Evolutionary conservation across 2,888 invertebrate species (phyloP), one percentile per base, ranked within the genome.

Genomic region (Cosmia pyralina): DNA sequence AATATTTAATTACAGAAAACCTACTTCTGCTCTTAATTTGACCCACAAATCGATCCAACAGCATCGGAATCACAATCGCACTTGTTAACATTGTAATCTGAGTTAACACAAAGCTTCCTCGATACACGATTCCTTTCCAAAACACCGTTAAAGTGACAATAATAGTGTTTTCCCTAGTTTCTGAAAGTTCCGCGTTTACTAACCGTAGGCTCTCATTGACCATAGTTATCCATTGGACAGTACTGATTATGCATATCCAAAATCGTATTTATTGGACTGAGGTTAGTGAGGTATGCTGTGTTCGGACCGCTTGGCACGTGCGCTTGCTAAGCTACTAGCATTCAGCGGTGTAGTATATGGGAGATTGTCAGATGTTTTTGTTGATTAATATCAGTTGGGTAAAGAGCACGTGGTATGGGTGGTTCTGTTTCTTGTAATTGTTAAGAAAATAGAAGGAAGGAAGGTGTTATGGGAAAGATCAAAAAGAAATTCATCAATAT

Each of bases 221-320:
- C 86, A 86, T 86, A 86, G 83, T 79, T 85, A 81, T 82, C 71
- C 59, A 22, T 57, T 48, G 68, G 79, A 73, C 77, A 75, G 75
- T 64, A 79, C 86, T 86, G 79, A 87, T 86, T 86, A 86, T 87
- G 86, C 86, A 82, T 87, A 79, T 84, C 86, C 86, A 82, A 87
- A 87, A 87, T 87, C 62, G 86, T 87, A 87, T 85, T 87, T 86
- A 86, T 84, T 87, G 84, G 73, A 67, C 74, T 71, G n/a, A 62
- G 55, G 74, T 79, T 72, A 68, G 84, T 82, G 77, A 78, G 80
- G 80, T 82, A 87, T 84, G 79, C 75, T 72, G 72, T 69, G 74
- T 75, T 58, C 55, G 69, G 53, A 83, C 64, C 67, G 85, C 72
- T 64, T 57, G 79, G 82, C 86, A 86, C 87, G 86, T 86, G 86